Evolutionary conservation across 2,888 invertebrate genomes (phyloP).

Genomic region (Philereme transversata): DNA sequence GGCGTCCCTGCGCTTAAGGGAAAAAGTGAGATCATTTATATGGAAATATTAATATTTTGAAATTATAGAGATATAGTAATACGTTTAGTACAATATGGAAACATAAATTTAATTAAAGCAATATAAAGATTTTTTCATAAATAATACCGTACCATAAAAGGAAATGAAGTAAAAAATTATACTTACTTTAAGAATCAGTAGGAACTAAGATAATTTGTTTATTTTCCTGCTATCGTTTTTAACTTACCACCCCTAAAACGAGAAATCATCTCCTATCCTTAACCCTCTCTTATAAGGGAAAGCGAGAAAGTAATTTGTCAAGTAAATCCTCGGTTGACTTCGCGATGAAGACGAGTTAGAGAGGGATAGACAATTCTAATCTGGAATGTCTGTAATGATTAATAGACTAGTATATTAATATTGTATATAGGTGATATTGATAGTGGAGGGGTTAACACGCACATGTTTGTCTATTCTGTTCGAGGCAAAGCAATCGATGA

Average conservation of each 20-base stretch:
- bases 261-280: constrained; percentile 23
- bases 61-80: not conserved
- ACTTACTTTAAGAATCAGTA: not conserved
- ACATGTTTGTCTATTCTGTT: constrained; percentile 18
- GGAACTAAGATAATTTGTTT: constrained; percentile 7
- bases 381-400: constrained; percentile 59
- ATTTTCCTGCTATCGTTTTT: constrained; percentile 26
- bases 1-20: constrained; percentile 31
- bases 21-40: constrained; percentile 10
- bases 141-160: too few relatives aligned
- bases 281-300: constrained; percentile 53
- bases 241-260: constrained; percentile 24
- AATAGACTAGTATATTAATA: constrained; percentile 65
- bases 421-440: constrained; percentile 50
- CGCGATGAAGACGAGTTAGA: constrained; percentile 42
- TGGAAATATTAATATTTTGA: not conserved
- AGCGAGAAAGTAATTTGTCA: constrained; percentile 80
- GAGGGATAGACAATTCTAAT: constrained; percentile 33
- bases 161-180: too few relatives aligned
- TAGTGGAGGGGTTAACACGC: constrained; percentile 29
- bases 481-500: not conserved
- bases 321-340: constrained; percentile 65
- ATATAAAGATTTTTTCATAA: too few relatives aligned
- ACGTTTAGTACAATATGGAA: too few relatives aligned
- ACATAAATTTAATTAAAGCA: too few relatives aligned